A percentile compares a stretch with the other conserved stretches of the same genome.
Conservation (phyloP, 37 sponge, comb jelly and placozoan genomes). For the Tethya wilhelma region DNA sequence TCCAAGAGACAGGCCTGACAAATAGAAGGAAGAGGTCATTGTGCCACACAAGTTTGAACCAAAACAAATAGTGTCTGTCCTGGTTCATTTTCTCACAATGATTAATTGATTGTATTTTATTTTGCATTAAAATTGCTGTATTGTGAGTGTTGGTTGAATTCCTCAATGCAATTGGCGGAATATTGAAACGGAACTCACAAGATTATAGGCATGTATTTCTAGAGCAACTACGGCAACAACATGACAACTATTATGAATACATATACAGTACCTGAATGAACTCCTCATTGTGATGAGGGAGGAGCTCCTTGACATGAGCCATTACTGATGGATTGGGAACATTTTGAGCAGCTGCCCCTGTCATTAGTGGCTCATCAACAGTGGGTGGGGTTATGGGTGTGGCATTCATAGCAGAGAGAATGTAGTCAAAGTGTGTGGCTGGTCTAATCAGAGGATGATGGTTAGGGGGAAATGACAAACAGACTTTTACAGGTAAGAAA, state of each 20-base stretch:
- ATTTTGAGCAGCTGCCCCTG: slow-evolving; percentile 1
- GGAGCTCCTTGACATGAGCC: slow-evolving; percentile 68
- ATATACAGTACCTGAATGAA: slow-evolving; percentile 57
- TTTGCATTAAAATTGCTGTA: too few relatives aligned
- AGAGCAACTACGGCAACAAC: not conserved
- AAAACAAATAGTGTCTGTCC: too few relatives aligned
- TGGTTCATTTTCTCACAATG: too few relatives aligned
- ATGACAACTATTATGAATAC: not conserved
- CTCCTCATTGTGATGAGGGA: slow-evolving; percentile 59
- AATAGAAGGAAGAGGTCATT: not conserved
- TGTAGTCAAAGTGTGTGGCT: slow-evolving; percentile 44
- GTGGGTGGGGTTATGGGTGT: not conserved
- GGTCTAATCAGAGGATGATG: slow-evolving; percentile 31
- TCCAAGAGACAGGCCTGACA: slow-evolving; percentile 44
- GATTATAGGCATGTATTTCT: too few relatives aligned
- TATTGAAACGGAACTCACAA: too few relatives aligned
- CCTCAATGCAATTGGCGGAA: too few relatives aligned
- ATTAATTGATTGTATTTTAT: too few relatives aligned
- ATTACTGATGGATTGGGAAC: slow-evolving; percentile 2
- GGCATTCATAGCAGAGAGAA: slow-evolving; percentile 45
- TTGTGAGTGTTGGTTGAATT: too few relatives aligned
- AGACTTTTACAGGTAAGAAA: not conserved
- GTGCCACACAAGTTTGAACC: too few relatives aligned
- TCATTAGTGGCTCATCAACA: not conserved
- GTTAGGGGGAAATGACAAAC: not conserved